A percentile compares a stretch with the other conserved stretches of the same genome.
Evolutionary conservation across 2,797 vertebrate species (phyloP).

Genomic region (Buphagus erythrorhynchus): DNA sequence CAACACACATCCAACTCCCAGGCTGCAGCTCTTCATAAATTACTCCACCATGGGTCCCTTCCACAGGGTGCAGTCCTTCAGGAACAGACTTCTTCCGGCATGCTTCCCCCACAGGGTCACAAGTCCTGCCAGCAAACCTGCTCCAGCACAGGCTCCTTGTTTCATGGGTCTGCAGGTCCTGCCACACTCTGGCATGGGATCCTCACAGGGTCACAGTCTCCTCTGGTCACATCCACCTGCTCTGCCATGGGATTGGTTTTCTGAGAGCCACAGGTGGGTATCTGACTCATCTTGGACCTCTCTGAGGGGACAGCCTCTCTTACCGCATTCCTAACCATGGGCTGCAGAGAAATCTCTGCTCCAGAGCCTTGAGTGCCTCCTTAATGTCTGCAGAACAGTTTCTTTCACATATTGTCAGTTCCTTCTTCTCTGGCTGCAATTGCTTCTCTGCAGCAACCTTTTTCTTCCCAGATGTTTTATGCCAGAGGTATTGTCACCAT

Average conservation of each 20-base stretch:
- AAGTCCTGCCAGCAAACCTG: background rate
- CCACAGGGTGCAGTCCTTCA: background rate
- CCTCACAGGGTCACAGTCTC: background rate
- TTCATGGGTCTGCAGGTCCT: background rate
- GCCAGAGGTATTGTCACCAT: background rate
- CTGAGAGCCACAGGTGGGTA: too few species aligned
- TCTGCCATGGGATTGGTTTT: background rate
- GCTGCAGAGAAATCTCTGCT: background rate
- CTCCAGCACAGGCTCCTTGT: fast-evolving
- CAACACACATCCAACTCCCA: fast-evolving
- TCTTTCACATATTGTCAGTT: background rate
- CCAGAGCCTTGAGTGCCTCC: background rate
- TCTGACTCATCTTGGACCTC: too few species aligned
- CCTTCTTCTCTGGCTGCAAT: background rate
- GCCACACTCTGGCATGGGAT: fast-evolving
- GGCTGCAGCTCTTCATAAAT: background rate
- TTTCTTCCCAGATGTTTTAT: background rate
- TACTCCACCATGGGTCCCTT: background rate
- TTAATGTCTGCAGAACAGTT: background rate
- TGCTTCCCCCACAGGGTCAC: too few species aligned
- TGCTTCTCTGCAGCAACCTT: background rate
- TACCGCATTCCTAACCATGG: background rate
- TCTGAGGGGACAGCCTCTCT: background rate
- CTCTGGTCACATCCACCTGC: background rate
- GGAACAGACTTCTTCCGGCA: background rate